A percentile compares a stretch with the other conserved stretches of the same genome.
These are phyloP conservation scores for Drosophila eohydei DNA, from an alignment of 2,888 invertebrate genomes.

Conservation along the genomic window DNA sequence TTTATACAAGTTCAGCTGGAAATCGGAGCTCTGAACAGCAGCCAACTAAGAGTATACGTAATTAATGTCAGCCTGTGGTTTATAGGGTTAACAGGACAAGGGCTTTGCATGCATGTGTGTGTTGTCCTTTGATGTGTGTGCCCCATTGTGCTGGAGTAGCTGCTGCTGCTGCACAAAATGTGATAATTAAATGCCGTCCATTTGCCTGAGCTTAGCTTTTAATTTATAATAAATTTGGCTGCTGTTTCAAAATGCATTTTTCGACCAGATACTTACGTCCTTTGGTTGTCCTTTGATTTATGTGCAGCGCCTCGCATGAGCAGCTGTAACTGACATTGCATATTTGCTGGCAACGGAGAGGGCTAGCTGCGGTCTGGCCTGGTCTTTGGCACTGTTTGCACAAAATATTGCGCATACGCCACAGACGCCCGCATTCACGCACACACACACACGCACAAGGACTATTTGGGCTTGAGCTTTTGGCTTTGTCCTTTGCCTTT, in stretches of 20 bases:
- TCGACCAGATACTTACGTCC: slow-evolving; percentile 11
- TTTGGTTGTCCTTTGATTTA: slow-evolving; percentile 60
- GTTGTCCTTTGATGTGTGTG: slow-evolving; percentile 45
- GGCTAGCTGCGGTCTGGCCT: slow-evolving; percentile 15
- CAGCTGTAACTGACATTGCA: slow-evolving; percentile 76
- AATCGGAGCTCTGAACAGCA: slow-evolving; percentile 12
- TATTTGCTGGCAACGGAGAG: slow-evolving; percentile 39
- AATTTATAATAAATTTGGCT: slow-evolving; percentile 69
- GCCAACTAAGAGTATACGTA: slow-evolving; percentile 49
- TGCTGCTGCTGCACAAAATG: slow-evolving; percentile 41
- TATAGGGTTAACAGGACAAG: slow-evolving; percentile 49
- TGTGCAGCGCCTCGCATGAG: slow-evolving; percentile 57
- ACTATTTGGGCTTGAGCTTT: slow-evolving; percentile 55
- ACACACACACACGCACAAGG: slow-evolving; percentile 6
- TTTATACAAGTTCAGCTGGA: slow-evolving; percentile 67
- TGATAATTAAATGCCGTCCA: slow-evolving; percentile 72
- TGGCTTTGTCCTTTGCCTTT: slow-evolving; percentile 75
- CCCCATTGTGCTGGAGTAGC: slow-evolving; percentile 14
- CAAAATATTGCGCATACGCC: slow-evolving; percentile 78
- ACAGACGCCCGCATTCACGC: slow-evolving; percentile 28
- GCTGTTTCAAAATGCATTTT: slow-evolving; percentile 38
- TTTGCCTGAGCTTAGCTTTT: slow-evolving; percentile 66
- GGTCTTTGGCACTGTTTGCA: slow-evolving; percentile 69
- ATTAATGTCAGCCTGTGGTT: slow-evolving; percentile 82
- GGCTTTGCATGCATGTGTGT: slow-evolving; percentile 17